Evolutionary conservation across 2,113 vertebrate species (phyloP).

Genomic region (Saguinus midas): DNA sequence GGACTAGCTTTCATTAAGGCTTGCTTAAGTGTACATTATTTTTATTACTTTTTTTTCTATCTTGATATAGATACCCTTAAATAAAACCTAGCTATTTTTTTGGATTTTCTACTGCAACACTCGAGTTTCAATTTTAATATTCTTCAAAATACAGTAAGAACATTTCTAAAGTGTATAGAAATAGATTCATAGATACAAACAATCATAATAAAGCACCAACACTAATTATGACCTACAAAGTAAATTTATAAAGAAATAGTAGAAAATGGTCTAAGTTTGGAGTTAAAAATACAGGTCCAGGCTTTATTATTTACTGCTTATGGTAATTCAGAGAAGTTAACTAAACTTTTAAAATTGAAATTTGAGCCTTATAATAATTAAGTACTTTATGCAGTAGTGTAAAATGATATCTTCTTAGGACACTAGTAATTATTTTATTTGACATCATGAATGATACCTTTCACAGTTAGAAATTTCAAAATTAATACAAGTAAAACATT

Average conservation of each 20-base stretch:
- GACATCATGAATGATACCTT: neutral
- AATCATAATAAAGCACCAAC: neutral
- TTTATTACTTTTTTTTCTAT: neutral
- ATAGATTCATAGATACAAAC: neutral
- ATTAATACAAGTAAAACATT: neutral
- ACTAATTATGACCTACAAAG: neutral
- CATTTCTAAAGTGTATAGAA: neutral
- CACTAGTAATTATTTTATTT: neutral
- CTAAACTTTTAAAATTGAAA: constrained; percentile 16
- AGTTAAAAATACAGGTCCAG: neutral
- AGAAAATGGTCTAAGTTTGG: neutral
- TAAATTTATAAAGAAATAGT: neutral
- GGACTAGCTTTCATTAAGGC: neutral
- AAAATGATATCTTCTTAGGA: neutral
- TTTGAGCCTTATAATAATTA: neutral
- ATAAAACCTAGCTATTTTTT: neutral
- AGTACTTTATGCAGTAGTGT: neutral
- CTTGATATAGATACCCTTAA: neutral
- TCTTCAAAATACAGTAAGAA: neutral
- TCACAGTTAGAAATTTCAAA: neutral
- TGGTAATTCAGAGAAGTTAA: neutral
- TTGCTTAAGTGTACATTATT: neutral
- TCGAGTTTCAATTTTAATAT: neutral
- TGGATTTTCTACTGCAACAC: neutral
- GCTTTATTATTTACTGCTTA: neutral